phyloP scores from a whole-genome alignment of 2,797 vertebrate species.

The Lacerta bilineata region DNA sequence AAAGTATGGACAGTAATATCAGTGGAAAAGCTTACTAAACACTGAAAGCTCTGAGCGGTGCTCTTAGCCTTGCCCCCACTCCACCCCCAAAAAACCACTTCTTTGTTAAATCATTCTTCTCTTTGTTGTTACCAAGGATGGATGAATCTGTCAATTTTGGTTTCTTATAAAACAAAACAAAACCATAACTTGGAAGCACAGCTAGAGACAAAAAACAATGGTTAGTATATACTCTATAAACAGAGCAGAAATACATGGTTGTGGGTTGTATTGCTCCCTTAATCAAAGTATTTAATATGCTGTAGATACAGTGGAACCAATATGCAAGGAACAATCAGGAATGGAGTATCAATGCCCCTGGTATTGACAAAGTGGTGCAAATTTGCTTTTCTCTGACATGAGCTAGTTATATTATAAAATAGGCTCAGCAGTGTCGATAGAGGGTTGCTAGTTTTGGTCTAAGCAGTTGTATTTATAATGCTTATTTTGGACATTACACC shows the following conservation, averaged over 20 bases:
- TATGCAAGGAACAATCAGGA: not conserved
- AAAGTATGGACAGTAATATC: too few species aligned
- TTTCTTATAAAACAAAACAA: too few species aligned
- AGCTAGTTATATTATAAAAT: not conserved
- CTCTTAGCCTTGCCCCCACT: too few species aligned
- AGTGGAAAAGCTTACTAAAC: too few species aligned
- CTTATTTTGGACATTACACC: not conserved
- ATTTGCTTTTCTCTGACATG: too few species aligned
- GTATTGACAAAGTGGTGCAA: not conserved
- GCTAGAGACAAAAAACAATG: too few species aligned
- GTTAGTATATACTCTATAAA: not conserved
- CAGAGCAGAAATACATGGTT: not conserved
- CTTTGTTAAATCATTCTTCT: too few species aligned
- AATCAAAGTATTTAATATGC: not conserved
- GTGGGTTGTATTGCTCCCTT: not conserved
- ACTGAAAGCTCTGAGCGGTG: too few species aligned
- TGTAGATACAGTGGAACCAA: not conserved
- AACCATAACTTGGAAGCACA: too few species aligned
- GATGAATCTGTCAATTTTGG: too few species aligned
- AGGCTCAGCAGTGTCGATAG: not conserved
- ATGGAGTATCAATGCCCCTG: not conserved
- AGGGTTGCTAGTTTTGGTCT: not conserved
- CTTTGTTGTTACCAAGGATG: too few species aligned
- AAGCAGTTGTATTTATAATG: not conserved
- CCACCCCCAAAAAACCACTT: too few species aligned